These are phyloP conservation scores for Epinephelus fuscoguttatus DNA, from an alignment of 2,113 vertebrate species.

Conservation along the genomic window DNA sequence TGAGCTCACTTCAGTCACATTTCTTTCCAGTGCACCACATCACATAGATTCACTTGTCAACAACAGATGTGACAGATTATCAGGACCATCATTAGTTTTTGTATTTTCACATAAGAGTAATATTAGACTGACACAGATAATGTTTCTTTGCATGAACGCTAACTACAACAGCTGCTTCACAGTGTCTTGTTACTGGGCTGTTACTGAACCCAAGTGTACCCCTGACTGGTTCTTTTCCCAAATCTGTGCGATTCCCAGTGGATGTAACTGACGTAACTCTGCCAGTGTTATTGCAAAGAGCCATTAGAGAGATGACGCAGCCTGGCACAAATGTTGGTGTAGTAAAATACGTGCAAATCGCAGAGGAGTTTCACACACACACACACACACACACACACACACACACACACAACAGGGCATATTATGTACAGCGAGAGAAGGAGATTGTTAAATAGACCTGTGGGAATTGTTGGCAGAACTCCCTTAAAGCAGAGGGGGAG, in stretches of 20 bases:
- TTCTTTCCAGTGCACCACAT: background rate
- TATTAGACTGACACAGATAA: background rate
- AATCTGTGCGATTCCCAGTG: conserved; percentile 45
- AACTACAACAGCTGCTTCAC: background rate
- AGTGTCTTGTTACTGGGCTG: conserved; percentile 13
- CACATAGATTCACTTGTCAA: background rate
- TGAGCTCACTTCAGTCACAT: conserved; percentile 11
- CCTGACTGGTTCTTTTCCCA: conserved; percentile 42
- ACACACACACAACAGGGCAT: conserved; percentile 18
- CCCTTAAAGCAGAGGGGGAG: background rate
- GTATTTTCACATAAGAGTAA: background rate
- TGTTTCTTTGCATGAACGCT: background rate
- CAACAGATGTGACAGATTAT: background rate
- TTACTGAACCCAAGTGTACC: conserved; percentile 36
- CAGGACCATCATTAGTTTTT: background rate
- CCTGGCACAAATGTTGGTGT: conserved; percentile 61
- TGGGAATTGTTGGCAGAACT: conserved; percentile 53
- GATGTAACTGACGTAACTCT: conserved; percentile 54
- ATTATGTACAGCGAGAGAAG: conserved; percentile 24
- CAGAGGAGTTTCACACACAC: conserved; percentile 49
- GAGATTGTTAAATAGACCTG: conserved; percentile 41
- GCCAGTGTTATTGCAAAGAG: conserved; percentile 65
- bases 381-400: conserved; percentile 31
- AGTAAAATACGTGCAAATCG: conserved; percentile 59
- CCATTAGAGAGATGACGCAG: conserved; percentile 69